These are phyloP conservation scores for Hucho hucho DNA, from an alignment of 2,113 vertebrate genomes.

Conservation along the genomic window DNA sequence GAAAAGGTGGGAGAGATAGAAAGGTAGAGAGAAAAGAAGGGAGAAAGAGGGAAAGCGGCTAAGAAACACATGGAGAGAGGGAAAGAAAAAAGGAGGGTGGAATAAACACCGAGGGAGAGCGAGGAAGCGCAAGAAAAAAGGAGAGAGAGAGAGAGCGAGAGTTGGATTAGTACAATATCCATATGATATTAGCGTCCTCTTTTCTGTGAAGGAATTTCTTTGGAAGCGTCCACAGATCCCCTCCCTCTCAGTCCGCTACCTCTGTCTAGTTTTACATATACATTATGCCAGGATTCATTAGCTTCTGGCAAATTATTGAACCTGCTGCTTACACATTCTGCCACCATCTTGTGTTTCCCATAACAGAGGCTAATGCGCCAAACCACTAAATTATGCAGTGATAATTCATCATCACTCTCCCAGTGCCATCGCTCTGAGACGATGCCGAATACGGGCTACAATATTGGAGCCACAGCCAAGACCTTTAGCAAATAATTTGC, in stretches of 20 bases:
- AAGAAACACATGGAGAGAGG: constrained; percentile 18
- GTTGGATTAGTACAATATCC: background rate
- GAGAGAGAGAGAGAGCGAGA: background rate
- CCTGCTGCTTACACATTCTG: background rate
- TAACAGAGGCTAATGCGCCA: constrained; percentile 8
- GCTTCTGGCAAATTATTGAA: background rate
- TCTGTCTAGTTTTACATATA: background rate
- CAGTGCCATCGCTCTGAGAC: background rate
- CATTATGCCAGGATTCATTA: background rate
- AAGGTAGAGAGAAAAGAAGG: background rate
- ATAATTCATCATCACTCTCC: constrained; percentile 13
- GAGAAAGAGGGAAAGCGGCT: background rate
- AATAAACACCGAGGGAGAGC: constrained; percentile 32
- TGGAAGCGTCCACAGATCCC: background rate
- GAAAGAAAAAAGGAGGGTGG: background rate
- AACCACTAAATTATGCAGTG: constrained; percentile 14
- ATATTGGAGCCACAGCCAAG: background rate
- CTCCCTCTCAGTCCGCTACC: background rate
- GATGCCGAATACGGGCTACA: background rate
- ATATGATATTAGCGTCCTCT: background rate
- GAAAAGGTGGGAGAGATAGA: constrained; percentile 40
- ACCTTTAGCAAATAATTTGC: constrained; percentile 14
- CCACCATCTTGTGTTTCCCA: background rate
- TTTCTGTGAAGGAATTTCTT: constrained; percentile 12
- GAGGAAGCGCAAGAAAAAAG: background rate